Percentiles rank a stretch among this genome's conserved stretches.
Conservation (phyloP, 2,797 vertebrate genomes). For the Syndactyla subalaris region DNA sequence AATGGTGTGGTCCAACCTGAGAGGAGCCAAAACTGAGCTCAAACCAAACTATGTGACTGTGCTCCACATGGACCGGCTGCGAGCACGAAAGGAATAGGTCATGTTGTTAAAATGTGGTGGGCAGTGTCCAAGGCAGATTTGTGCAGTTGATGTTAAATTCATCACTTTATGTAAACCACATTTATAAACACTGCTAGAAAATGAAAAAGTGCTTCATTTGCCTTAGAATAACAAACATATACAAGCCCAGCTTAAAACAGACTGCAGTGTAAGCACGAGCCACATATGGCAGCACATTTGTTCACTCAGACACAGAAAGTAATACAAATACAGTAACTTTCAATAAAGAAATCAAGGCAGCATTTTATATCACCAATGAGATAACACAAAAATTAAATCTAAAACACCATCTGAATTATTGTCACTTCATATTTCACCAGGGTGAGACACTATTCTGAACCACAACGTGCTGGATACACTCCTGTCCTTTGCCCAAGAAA, state of each 20-base stretch:
- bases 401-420: neutral
- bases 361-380: neutral
- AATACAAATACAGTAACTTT: neutral
- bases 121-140: conserved; percentile 68
- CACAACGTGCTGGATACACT: neutral
- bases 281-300: neutral
- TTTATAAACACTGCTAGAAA: conserved; percentile 56
- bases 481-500: neutral
- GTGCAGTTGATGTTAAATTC: conserved; percentile 69
- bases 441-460: neutral
- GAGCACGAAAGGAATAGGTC: conserved; percentile 70
- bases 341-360: neutral
- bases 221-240: conserved; percentile 6
- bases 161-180: conserved; percentile 65
- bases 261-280: neutral
- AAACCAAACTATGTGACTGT: conserved; percentile 33
- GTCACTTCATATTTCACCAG: neutral
- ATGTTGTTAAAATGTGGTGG: conserved; percentile 74
- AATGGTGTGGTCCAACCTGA: neutral
- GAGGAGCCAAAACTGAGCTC: conserved; percentile 14
- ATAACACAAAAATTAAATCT: neutral
- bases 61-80: neutral
- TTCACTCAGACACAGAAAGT: neutral
- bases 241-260: neutral
- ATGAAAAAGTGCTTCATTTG: conserved; percentile 37